Evolutionary conservation across 2,113 vertebrate genomes (phyloP), one percentile per base, ranked within the genome.

Genomic region (Chaenogobius annularis): DNA sequence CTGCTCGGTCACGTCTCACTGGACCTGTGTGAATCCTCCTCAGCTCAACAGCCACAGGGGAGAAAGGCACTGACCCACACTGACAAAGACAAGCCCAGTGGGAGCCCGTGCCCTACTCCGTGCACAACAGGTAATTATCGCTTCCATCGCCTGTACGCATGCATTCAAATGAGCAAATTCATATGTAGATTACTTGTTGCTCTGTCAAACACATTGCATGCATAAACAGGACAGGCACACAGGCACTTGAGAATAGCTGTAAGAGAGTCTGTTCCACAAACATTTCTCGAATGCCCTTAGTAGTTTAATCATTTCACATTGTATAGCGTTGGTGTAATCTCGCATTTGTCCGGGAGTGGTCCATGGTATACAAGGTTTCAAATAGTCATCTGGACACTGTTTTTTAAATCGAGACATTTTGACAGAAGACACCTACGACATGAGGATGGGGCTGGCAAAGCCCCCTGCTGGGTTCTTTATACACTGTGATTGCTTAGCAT

Each of bases 101-200:
- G 85, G 85, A 86, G 73, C 62, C 40, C 0, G 14, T 79, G 73
- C 44, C 80, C 83, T 84, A 74, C 81, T 83, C 77, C n/a, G 71
- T 77, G 67, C 80, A 87, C 80, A 84, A 83, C 83, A 87, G 85
- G 83, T 89, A 90, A 91, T 90, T 90, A 91, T 90, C 80, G 83
- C 82, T 75, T 67, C 62, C 73, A 78, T 87, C 87, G 78, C 58
- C 72, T 78, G 70, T 80, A 83, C 87, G 80, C 68, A 74, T 77
- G 68, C 76, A 84, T 90, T 89, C 68, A 88, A 90, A 92, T 88
- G 75, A 82, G 79, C 56, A 75, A 88, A 86, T 84, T 83, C 74
- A 86, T 79, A 90, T 93, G 88, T 79, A 91, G 83, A 92, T 90
- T 58, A 82, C 70, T 47, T 62, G 74, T 52, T 68, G 74, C 68